Evolutionary conservation across 2,113 vertebrate genomes (phyloP).

Genomic region (Arvicanthis niloticus): DNA sequence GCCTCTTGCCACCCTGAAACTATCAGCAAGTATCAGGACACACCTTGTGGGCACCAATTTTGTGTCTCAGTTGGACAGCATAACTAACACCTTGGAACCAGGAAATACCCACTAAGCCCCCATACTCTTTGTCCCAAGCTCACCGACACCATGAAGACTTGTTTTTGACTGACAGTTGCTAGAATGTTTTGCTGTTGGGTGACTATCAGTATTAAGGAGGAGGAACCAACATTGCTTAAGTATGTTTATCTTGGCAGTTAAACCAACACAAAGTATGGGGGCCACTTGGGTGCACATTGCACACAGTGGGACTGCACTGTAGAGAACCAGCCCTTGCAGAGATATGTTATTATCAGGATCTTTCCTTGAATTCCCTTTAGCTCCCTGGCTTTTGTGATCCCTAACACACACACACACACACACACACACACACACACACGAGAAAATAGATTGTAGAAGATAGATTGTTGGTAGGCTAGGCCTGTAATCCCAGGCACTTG

Average conservation of each 20-base stretch:
- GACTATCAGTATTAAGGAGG: background rate
- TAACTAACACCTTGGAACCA: constrained; percentile 26
- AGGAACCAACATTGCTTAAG: background rate
- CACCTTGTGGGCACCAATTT: constrained; percentile 37
- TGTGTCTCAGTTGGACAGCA: background rate
- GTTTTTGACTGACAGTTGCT: background rate
- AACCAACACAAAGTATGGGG: background rate
- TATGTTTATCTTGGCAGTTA: background rate
- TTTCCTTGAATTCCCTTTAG: background rate
- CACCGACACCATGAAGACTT: background rate
- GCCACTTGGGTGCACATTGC: background rate
- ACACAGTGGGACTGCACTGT: background rate
- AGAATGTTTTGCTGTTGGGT: background rate
- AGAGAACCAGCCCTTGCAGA: background rate
- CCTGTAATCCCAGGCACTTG: background rate
- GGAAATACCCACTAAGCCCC: constrained; percentile 7
- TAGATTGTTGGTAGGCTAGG: background rate
- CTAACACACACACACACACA: background rate
- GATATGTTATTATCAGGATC: background rate
- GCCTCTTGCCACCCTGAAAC: constrained; percentile 71
- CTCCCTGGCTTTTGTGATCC: background rate
- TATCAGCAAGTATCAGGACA: constrained; percentile 66
- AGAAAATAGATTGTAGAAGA: background rate
- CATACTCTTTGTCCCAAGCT: background rate
- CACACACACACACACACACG: background rate